A percentile compares a stretch with the other conserved stretches of the same genome.
Evolutionary conservation across 2,888 invertebrate genomes (phyloP).

Genomic region (Glyphotaelius pellucidus): DNA sequence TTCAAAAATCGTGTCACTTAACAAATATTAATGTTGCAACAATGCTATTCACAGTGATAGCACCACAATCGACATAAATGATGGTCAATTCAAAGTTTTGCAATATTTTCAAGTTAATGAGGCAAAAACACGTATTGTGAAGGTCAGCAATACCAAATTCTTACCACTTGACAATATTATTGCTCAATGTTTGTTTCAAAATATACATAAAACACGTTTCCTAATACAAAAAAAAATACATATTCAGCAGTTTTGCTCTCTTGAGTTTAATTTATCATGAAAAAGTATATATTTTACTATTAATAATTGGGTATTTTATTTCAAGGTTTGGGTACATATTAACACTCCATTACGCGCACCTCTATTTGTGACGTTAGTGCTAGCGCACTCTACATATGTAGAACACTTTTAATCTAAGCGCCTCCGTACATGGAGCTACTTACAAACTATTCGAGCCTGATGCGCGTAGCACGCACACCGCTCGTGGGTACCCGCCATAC

Average conservation of each 20-base stretch:
- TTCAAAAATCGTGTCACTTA: neutral
- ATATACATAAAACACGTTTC: neutral
- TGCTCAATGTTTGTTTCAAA: neutral
- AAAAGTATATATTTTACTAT: too few species aligned
- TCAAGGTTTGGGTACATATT: too few species aligned
- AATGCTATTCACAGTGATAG: neutral
- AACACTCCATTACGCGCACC: too few species aligned
- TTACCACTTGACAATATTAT: neutral
- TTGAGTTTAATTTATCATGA: neutral
- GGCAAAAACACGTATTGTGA: neutral
- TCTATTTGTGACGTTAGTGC: too few species aligned
- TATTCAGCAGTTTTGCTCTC: neutral
- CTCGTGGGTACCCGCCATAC: too few species aligned
- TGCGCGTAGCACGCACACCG: too few species aligned
- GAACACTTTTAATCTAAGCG: too few species aligned
- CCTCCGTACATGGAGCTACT: too few species aligned
- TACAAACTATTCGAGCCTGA: too few species aligned
- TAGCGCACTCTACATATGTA: too few species aligned
- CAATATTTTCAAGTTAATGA: neutral
- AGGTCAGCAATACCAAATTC: neutral
- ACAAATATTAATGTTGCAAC: neutral
- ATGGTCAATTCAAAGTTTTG: neutral
- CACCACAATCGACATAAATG: neutral
- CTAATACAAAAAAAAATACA: neutral
- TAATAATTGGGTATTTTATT: too few species aligned